Percentiles rank a stretch among this genome's conserved stretches.
Conservation (phyloP, 2,888 invertebrate species). For the Salticus scenicus region DNA sequence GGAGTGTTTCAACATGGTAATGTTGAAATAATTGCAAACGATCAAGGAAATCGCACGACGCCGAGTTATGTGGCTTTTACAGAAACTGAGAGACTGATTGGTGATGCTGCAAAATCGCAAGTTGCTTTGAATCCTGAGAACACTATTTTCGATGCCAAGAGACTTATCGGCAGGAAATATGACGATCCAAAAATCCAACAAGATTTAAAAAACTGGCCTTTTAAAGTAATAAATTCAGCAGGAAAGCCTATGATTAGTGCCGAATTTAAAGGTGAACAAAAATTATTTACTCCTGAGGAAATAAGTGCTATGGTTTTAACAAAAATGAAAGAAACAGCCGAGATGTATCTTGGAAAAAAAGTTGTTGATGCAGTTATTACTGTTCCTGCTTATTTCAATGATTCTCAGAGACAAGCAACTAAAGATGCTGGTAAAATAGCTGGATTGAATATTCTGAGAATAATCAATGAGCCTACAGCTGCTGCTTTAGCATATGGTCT, state of each 20-base stretch:
- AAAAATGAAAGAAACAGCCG: constrained; percentile 80
- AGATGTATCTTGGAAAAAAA: constrained; percentile 79
- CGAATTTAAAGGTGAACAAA: constrained; percentile 74
- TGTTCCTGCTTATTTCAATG: constrained; percentile 85
- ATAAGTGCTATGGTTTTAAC: constrained; percentile 85
- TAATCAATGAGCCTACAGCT: no score
- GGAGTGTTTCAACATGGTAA: no score
- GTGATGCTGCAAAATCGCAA: no score
- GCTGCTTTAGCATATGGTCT: constrained; percentile 75
- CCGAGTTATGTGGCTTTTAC: no score
- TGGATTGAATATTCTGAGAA: constrained; percentile 89
- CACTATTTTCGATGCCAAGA: no score
- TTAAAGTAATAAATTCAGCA: constrained; percentile 82
- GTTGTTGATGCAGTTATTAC: constrained; percentile 86
- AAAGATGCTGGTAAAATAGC: constrained; percentile 88
- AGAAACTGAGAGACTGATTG: no score
- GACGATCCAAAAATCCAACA: no score
- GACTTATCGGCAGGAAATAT: no score
- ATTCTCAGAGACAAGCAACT: no score
- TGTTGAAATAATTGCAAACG: no score
- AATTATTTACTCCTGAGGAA: constrained; percentile 83
- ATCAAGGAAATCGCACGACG: no score
- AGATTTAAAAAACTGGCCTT: constrained; percentile 91
- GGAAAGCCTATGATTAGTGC: constrained; percentile 75
- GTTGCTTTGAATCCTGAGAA: no score